phyloP scores from a whole-genome alignment of 2,113 vertebrate species.

The Prolemur simus region DNA sequence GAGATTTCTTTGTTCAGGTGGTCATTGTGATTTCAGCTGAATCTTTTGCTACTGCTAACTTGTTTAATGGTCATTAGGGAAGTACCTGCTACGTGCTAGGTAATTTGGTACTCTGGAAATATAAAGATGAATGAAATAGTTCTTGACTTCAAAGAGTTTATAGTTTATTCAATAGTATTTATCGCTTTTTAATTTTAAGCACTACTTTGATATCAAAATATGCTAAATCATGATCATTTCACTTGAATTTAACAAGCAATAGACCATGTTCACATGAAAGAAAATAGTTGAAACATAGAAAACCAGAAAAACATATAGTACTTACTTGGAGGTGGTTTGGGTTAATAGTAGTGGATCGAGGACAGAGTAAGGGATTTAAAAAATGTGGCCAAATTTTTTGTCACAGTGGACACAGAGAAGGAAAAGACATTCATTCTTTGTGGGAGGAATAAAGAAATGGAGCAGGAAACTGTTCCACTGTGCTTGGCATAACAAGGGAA shows the following conservation, averaged over 20 bases:
- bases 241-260: not conserved
- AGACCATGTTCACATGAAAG: not conserved
- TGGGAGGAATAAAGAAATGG: constrained; percentile 9
- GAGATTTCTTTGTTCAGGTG: not conserved
- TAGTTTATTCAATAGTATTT: not conserved
- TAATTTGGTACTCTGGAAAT: constrained; percentile 9
- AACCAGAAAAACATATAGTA: not conserved
- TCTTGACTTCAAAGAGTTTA: not conserved
- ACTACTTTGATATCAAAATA: constrained; percentile 1
- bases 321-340: not conserved
- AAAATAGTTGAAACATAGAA: constrained; percentile 5
- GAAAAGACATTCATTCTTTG: not conserved
- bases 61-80: not conserved
- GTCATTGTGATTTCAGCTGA: not conserved
- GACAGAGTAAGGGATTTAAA: not conserved
- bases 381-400: constrained; percentile 7
- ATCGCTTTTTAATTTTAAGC: constrained; percentile 19
- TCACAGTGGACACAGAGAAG: not conserved
- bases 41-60: not conserved
- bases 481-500: not conserved
- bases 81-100: not conserved
- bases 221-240: not conserved
- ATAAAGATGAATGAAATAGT: not conserved
- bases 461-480: not conserved
- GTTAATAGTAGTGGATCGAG: not conserved